Evolutionary conservation across 2,797 vertebrate genomes (phyloP).

Genomic region (Coregonus suidteri): DNA sequence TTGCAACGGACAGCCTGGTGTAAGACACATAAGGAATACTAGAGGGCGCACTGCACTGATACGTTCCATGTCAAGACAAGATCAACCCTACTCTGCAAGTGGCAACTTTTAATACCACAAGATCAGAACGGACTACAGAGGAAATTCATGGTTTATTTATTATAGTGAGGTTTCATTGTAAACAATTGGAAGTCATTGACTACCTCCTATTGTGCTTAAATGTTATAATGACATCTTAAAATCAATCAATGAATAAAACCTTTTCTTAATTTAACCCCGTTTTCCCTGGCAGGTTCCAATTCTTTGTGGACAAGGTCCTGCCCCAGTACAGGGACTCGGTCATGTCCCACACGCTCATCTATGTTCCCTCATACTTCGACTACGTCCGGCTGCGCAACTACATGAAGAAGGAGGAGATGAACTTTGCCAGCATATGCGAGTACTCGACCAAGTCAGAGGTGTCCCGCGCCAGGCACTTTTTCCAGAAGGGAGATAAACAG

Average conservation of each 20-base stretch:
- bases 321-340: conserved; percentile 93
- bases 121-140: neutral
- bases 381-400: conserved; percentile 92
- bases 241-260: neutral
- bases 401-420: conserved; percentile 91
- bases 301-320: conserved; percentile 88
- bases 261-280: neutral
- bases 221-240: neutral
- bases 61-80: neutral
- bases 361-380: conserved; percentile 93
- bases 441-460: conserved; percentile 83
- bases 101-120: neutral
- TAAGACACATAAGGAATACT: neutral
- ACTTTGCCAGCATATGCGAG: conserved; percentile 86
- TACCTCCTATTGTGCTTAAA: neutral
- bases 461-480: conserved; percentile 86
- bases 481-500: conserved; percentile 87
- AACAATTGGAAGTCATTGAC: neutral
- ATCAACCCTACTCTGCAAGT: too few relatives aligned
- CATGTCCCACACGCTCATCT: conserved; percentile 95
- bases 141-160: too few relatives aligned
- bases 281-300: conserved; percentile 82
- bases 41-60: neutral
- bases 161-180: too few relatives aligned
- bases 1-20: neutral